A percentile compares a stretch with the other conserved stretches of the same genome.
phyloP scores from a whole-genome alignment of 2,113 vertebrate genomes.

The Thinocorus orbignyianus region DNA sequence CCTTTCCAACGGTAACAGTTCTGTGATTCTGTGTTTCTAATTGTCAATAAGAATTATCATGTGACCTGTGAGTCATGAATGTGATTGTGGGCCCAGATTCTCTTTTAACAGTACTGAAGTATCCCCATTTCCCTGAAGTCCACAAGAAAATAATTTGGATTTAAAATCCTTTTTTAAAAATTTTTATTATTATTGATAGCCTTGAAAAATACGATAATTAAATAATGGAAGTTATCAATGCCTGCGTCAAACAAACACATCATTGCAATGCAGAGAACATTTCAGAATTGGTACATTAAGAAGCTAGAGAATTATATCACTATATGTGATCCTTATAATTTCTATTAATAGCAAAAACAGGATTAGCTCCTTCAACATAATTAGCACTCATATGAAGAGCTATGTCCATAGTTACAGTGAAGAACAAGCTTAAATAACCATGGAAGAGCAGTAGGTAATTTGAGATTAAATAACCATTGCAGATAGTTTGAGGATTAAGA shows the following conservation, averaged over 20 bases:
- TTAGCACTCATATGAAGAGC: not conserved
- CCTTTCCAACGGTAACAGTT: too few species aligned
- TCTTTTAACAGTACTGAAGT: not conserved
- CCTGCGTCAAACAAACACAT: not conserved
- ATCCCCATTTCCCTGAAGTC: not conserved
- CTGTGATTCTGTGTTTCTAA: not conserved
- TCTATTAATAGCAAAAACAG: not conserved
- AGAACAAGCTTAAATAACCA: constrained; percentile 4
- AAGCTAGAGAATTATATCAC: not conserved
- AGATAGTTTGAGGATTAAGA: not conserved
- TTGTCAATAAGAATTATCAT: not conserved
- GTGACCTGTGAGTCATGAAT: not conserved
- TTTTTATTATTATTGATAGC: not conserved
- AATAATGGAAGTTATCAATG: not conserved
- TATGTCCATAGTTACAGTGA: not conserved
- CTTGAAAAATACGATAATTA: not conserved
- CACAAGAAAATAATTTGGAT: not conserved
- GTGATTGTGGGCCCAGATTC: not conserved
- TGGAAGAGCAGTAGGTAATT: not conserved
- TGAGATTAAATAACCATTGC: not conserved
- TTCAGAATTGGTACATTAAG: not conserved
- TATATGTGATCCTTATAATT: not conserved
- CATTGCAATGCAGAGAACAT: not conserved
- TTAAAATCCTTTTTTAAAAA: not conserved
- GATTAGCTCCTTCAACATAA: not conserved